phyloP scores from a whole-genome alignment of 1,140 invertebrate genomes.

The Plutomurus gul region DNA sequence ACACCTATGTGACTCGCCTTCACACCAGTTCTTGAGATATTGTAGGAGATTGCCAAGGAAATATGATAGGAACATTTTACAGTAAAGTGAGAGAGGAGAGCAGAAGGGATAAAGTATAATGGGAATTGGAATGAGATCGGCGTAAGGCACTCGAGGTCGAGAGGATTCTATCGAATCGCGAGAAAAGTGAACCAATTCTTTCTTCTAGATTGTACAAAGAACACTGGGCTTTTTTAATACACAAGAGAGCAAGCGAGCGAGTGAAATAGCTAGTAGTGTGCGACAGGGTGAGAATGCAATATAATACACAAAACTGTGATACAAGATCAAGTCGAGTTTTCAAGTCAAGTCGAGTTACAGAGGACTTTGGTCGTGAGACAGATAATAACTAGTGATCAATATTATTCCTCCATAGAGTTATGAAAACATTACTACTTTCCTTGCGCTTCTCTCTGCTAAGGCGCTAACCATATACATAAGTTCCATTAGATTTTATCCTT shows the following conservation, averaged over 20 bases:
- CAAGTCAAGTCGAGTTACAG: neutral
- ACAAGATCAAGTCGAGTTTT: neutral
- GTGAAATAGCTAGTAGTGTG: neutral
- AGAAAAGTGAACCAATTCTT: slow-evolving; percentile 1
- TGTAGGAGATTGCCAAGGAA: no score
- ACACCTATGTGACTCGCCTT: no score
- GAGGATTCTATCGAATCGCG: neutral
- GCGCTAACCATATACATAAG: no score
- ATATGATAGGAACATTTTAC: no score
- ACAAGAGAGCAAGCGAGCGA: no score
- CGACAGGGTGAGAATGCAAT: neutral
- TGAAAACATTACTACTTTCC: slow-evolving; percentile 8
- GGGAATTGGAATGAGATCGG: slow-evolving; percentile 4
- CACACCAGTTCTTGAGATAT: no score
- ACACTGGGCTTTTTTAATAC: no score
- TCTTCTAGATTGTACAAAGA: no score
- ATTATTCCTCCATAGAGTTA: neutral
- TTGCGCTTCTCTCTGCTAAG: no score
- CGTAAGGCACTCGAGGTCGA: slow-evolving; percentile 16
- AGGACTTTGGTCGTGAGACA: neutral
- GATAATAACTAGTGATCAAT: slow-evolving; percentile 1
- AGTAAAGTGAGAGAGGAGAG: no score
- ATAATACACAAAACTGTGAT: neutral
- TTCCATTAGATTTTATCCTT: slow-evolving; percentile 21
- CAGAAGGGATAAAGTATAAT: slow-evolving; percentile 1